phyloP scores from a whole-genome alignment of 2,113 vertebrate genomes.

The Pipa parva region DNA sequence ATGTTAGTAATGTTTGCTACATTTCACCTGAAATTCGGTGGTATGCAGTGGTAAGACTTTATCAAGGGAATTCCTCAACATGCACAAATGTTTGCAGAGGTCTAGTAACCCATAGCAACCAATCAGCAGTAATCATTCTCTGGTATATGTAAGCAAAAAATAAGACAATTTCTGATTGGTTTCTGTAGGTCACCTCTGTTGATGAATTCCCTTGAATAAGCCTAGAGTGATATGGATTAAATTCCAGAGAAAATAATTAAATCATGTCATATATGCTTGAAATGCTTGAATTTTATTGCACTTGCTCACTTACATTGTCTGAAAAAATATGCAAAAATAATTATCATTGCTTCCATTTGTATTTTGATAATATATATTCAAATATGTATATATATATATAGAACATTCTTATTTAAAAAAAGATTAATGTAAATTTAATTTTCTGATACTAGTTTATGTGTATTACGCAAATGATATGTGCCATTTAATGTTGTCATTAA shows the following conservation, averaged over 20 bases:
- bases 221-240: conserved; percentile 41
- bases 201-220: too few relatives aligned
- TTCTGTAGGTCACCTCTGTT: too few relatives aligned
- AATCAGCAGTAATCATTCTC: too few relatives aligned
- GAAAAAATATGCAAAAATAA: conserved; percentile 60
- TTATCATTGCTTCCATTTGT: conserved; percentile 44
- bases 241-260: conserved; percentile 42
- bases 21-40: too few relatives aligned
- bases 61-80: too few relatives aligned
- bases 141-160: too few relatives aligned
- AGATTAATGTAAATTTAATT: conserved; percentile 14
- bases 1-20: too few relatives aligned
- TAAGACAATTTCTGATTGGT: too few relatives aligned
- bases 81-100: too few relatives aligned
- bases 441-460: conserved; percentile 25
- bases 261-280: conserved; percentile 46
- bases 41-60: too few relatives aligned
- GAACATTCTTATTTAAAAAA: neutral
- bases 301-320: conserved; percentile 55
- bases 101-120: too few relatives aligned
- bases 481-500: conserved; percentile 49
- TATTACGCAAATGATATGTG: conserved; percentile 51
- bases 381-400: conserved; percentile 10
- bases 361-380: conserved; percentile 46
- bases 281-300: conserved; percentile 54